Percentiles rank a stretch among this genome's conserved stretches.
phyloP scores from a whole-genome alignment of 2,888 invertebrate genomes.

The Alentia gelatinosa region DNA sequence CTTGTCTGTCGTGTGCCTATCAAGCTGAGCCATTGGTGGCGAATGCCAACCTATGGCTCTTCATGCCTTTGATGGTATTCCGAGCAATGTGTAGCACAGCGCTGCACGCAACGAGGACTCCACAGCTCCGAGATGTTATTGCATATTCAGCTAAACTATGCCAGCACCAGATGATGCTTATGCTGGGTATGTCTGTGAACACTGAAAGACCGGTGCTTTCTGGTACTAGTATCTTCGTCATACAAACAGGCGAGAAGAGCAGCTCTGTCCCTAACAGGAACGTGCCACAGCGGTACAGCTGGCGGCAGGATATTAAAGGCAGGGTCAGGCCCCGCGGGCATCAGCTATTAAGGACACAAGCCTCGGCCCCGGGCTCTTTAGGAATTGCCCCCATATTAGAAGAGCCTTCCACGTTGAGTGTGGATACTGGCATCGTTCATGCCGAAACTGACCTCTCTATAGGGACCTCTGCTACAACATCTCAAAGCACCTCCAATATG shows the following conservation, averaged over 20 bases:
- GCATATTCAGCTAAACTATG: neutral
- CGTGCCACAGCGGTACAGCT: neutral
- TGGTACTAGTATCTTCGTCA: neutral
- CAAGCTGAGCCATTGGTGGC: neutral
- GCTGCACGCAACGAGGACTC: slow-evolving; percentile 21
- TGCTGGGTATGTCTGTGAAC: neutral
- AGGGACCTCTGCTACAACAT: neutral
- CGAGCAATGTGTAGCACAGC: slow-evolving; percentile 10
- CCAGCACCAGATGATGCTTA: slow-evolving; percentile 9
- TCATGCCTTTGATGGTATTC: slow-evolving; percentile 39
- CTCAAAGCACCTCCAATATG: neutral
- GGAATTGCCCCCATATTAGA: neutral
- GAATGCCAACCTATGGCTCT: neutral
- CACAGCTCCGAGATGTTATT: slow-evolving; percentile 46
- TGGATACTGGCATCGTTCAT: neutral
- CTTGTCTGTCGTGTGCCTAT: slow-evolving; percentile 62
- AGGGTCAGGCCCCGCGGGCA: neutral
- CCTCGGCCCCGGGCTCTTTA: neutral
- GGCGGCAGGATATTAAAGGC: neutral
- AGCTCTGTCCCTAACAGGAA: neutral
- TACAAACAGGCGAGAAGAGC: neutral
- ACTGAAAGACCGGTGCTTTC: neutral
- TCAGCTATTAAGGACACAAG: no score
- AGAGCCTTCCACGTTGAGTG: neutral
- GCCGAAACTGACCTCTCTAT: neutral